Evolutionary conservation across 1,140 invertebrate species (phyloP), one percentile per base, ranked within the genome.

Genomic region (Oscheius sp.): DNA sequence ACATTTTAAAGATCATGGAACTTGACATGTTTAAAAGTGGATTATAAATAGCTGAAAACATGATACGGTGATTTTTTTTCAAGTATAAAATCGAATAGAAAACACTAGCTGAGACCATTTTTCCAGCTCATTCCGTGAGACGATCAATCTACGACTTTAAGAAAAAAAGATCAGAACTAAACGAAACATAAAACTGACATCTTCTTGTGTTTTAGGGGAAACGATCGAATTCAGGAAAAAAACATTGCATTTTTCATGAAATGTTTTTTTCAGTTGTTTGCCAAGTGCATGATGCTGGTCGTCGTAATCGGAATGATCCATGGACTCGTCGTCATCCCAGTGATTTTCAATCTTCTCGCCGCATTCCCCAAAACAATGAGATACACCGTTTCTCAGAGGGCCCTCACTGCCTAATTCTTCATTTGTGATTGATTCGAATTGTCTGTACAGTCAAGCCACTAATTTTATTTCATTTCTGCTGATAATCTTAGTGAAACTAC

Each of bases 211-310:
- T n/a, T n/a, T n/a, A n/a, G n/a, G 0, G 23, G 23, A 45, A 45
- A 45, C 23, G 42, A 45, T 45, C 23, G 42, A 45, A 45, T 45
- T 45, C 15, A 45, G 23, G 42, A 45, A 18, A 45, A 18, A n/a
- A n/a, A n/a, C n/a, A n/a, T n/a, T n/a, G n/a, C n/a, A n/a, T n/a
- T n/a, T n/a, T n/a, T n/a, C n/a, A n/a, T n/a, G 20, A 59, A 23
- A 59, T 0, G 18, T n/a, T 42, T 20, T 34, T 63, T 71, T 64
- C 32, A 93, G 31, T 93, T 96, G 0, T 98, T 97, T 88, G 97
- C 97, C 85, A 97, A 96, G 86, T 95, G 95, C 88, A 93, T 97
- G 29, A 94, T 96, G 82, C 88, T 97, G 65, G 93, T 97, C 0
- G 93, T 96, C 63, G 90, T 93, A 81, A 92, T 95, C 76, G 95